Evolutionary conservation across 2,888 invertebrate genomes (phyloP).

Genomic region (Oscheius sp.): DNA sequence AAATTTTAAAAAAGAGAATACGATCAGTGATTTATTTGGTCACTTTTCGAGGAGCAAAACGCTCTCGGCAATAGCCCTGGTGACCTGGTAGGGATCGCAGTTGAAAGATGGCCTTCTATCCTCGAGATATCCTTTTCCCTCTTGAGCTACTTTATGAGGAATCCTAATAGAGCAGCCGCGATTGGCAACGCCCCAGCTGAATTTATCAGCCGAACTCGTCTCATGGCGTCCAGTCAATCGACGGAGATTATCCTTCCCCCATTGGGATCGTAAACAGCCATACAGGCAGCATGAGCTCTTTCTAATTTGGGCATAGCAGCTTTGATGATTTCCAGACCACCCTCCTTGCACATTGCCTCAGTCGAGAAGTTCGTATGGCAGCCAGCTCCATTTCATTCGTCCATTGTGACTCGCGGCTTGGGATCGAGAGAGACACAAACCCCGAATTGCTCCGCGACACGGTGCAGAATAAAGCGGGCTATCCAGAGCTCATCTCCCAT

Average conservation of each 20-base stretch:
- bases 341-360: constrained; percentile 80
- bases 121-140: constrained; percentile 65
- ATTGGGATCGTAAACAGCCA: constrained; percentile 75
- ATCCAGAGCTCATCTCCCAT: constrained; percentile 74
- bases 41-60: constrained; percentile 39
- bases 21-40: too few relatives aligned
- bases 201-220: constrained; percentile 94
- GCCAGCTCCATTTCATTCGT: constrained; percentile 92
- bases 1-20: too few relatives aligned
- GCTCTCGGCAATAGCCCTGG: constrained; percentile 53
- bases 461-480: constrained; percentile 71
- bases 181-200: constrained; percentile 76
- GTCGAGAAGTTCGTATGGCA: constrained; percentile 96
- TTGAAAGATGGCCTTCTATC: constrained; percentile 68
- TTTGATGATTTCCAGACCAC: constrained; percentile 56
- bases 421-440: constrained; percentile 73
- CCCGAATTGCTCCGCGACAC: constrained; percentile 73
- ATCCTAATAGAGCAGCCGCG: constrained; percentile 65
- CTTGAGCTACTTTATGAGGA: constrained; percentile 63
- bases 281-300: constrained; percentile 85
- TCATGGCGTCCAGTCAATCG: constrained; percentile 92
- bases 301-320: constrained; percentile 78
- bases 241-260: constrained; percentile 94
- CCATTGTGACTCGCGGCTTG: constrained; percentile 70
- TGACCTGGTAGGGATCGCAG: constrained; percentile 65